These are phyloP conservation scores for Spondyliosoma cantharus DNA, from an alignment of 2,797 vertebrate species.

Conservation along the genomic window DNA sequence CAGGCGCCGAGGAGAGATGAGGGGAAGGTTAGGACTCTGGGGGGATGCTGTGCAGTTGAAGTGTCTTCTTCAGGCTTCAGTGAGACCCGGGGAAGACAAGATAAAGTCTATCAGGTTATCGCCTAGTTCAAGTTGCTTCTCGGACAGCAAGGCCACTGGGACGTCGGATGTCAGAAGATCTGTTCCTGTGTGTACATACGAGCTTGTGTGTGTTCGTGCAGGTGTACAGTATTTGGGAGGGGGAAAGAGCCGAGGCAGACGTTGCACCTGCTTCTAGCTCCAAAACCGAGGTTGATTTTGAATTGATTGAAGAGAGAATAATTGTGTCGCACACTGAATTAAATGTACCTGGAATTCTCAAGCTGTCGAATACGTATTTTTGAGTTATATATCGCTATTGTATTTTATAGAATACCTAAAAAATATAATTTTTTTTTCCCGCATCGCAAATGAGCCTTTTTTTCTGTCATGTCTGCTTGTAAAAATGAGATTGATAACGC, in stretches of 20 bases:
- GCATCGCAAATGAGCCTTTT: not conserved
- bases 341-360: constrained; percentile 5
- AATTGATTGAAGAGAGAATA: constrained; percentile 24
- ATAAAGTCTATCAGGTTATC: constrained; percentile 99
- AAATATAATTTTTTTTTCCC: not conserved
- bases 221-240: constrained; percentile 23
- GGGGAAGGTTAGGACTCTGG: constrained; percentile 97
- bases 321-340: constrained; percentile 7
- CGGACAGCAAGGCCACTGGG: constrained; percentile 89
- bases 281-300: constrained; percentile 7
- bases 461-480: constrained; percentile 10
- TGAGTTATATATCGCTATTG: constrained; percentile 9
- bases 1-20: constrained; percentile 92
- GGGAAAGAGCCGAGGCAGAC: not conserved
- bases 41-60: constrained; percentile 91
- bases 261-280: constrained; percentile 6
- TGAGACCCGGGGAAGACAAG: constrained; percentile 93
- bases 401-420: constrained; percentile 14
- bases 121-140: constrained; percentile 91
- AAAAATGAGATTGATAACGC: constrained; percentile 53
- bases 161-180: constrained; percentile 82
- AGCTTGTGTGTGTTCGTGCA: constrained; percentile 18
- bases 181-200: constrained; percentile 24
- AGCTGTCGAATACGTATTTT: constrained; percentile 33
- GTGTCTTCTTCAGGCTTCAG: constrained; percentile 95